phyloP scores from a whole-genome alignment of 2,888 invertebrate species.

The Drosophila melanosoma region DNA sequence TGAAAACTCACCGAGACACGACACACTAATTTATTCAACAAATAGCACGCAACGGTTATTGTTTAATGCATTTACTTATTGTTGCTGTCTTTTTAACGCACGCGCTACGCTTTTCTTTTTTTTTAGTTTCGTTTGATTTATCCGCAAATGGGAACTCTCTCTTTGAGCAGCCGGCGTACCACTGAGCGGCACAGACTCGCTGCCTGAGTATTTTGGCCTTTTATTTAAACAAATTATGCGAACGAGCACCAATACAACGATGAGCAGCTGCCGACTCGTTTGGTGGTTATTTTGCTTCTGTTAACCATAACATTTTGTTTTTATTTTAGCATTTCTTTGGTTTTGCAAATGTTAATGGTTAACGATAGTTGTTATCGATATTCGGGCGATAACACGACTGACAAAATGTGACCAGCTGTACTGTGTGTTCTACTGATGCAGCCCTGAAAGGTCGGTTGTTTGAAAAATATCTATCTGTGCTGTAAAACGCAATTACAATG shows the following conservation, averaged over 20 bases:
- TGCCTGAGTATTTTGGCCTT: conserved; percentile 51
- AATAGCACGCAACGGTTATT: conserved; percentile 34
- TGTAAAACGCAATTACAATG: not conserved
- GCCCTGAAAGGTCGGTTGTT: conserved; percentile 27
- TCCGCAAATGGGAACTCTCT: conserved; percentile 58
- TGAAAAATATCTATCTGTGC: conserved; percentile 4
- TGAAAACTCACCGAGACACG: conserved; percentile 32
- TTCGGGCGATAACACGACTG: not conserved
- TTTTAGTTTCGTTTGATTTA: conserved; percentile 8
- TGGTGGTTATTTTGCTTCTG: conserved; percentile 42
- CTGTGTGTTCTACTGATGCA: not conserved
- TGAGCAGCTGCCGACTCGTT: conserved; percentile 37
- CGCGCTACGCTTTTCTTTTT: conserved; percentile 46
- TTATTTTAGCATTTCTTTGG: conserved; percentile 35
- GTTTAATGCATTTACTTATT: conserved; percentile 59
- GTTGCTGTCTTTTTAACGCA: conserved; percentile 42
- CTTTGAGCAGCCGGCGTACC: conserved; percentile 59
- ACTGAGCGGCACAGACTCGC: conserved; percentile 55
- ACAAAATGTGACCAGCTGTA: not conserved
- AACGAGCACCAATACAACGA: conserved; percentile 40
- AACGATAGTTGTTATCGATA: conserved; percentile 32
- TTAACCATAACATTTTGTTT: conserved; percentile 58
- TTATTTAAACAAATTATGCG: conserved; percentile 56
- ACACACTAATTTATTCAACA: conserved; percentile 47
- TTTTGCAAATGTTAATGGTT: conserved; percentile 24